Evolutionary conservation across 2,888 invertebrate species (phyloP), one percentile per base, ranked within the genome.

Genomic region (Koerneria pararmatus): DNA sequence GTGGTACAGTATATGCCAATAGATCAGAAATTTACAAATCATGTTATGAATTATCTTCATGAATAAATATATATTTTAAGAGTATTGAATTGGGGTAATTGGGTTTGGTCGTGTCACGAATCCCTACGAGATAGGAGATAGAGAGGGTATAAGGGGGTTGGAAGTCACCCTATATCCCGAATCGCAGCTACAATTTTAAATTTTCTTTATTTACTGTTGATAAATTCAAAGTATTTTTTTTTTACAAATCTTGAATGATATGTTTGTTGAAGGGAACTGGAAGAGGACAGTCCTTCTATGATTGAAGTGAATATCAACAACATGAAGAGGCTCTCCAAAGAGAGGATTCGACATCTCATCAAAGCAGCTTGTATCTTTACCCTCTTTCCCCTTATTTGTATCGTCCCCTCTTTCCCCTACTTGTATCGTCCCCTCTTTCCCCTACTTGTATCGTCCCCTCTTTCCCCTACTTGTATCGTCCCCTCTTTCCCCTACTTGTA

Each of bases 291-390:
- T 87, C 88, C 89, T 82, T 89, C 89, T 83, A 87, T 93, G 83
- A 90, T 89, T 84, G 92, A 92, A 86, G 89, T 99, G 85, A 99
- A 99, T 87, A 92, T 95, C 88, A 99, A 99, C 88, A 99, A 99
- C 87, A 97, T 99, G 87, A 95, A 93, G 89, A 93, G 93, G 87
- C 91, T 98, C 85, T 93, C 95, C 75, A 91, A 94, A 85, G 95
- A 97, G 86, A 91, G 93, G 85, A 91, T 95, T 85, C 89, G 90
- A 80, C 89, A 90, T 84, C 87, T 98, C 69, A 92, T 93, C 86
- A 90, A 90, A 80, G 91, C 51, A 37, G 2, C 24, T n/a, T n/a
- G n/a, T n/a, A n/a, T n/a, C n/a, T n/a, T n/a, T n/a, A n/a, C n/a
- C n/a, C n/a, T n/a, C n/a, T n/a, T n/a, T n/a, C n/a, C n/a, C n/a